A percentile compares a stretch with the other conserved stretches of the same genome.
Conservation (phyloP, 2,888 invertebrate species). For the Corythucha ciliata region DNA sequence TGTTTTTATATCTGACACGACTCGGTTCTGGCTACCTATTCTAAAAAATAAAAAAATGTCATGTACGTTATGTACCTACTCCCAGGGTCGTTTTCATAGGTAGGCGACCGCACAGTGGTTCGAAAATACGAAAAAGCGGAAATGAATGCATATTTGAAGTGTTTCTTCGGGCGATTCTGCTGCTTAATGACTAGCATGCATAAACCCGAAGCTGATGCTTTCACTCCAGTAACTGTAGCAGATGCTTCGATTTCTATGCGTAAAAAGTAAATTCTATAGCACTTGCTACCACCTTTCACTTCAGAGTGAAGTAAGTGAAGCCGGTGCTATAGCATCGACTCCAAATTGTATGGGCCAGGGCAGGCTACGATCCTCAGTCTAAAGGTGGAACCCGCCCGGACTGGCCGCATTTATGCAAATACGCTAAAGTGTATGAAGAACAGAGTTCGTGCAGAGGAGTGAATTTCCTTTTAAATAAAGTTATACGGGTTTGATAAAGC, state of each 20-base stretch:
- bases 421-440: neutral
- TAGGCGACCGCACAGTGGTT: too few species aligned
- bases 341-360: slow-evolving; percentile 9
- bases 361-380: slow-evolving; percentile 3
- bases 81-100: too few species aligned
- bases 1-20: too few species aligned
- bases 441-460: neutral
- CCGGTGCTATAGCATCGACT: slow-evolving; percentile 9
- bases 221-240: neutral
- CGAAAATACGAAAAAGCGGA: too few species aligned
- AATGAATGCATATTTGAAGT: too few species aligned
- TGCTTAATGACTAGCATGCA: too few species aligned
- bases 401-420: slow-evolving; percentile 5
- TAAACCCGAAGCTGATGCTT: slow-evolving; percentile 7
- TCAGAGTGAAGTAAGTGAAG: slow-evolving; percentile 3
- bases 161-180: too few species aligned
- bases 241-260: slow-evolving; percentile 3
- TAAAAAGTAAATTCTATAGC: slow-evolving; percentile 11
- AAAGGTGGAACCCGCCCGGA: neutral
- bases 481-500: slow-evolving; percentile 12
- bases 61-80: too few species aligned
- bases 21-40: too few species aligned
- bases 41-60: too few species aligned
- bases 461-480: neutral
- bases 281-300: neutral